Base-by-base conservation (phyloP, 2,888 invertebrate genomes). In the Pristionchus japonicus region DNA sequence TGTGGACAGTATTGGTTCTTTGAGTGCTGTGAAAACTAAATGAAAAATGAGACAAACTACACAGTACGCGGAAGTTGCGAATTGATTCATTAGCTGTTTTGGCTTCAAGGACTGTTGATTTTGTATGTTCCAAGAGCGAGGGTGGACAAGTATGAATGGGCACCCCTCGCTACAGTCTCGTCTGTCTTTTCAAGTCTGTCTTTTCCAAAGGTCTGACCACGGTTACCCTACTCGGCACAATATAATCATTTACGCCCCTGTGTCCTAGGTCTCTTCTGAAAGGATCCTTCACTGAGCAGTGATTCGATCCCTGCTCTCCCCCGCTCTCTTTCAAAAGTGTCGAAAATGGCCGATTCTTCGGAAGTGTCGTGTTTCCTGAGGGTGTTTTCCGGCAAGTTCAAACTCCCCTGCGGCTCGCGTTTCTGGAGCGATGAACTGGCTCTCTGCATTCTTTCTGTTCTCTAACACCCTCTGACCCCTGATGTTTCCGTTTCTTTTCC, bases 291-390 rank as follows among this genome's bases (percentile, higher is more conserved):
- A n/a, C n/a, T n/a, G n/a, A n/a, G n/a, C n/a, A n/a, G n/a, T n/a
- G n/a, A 52, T 20, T 52, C 52, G 52, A 52, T 23, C 20, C 3
- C 20, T 6, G 47, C 47, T 9, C 52, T 7, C 67, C 31, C 67
- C 3, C 34, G 3, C 34, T 31, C 27, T 67, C 67, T 67, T 67
- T 67, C 31, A 67, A 34, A 67, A 17, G 9, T 13, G 11, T 9
- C 11, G 67, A 15, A 34, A 15, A 34, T 6, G 31, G 31, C 67
- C 27, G 31, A 13, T 34, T 67, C 31, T 34, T 67, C 67, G 67
- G 67, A 67, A 34, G 67, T 67, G 67, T 67, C 67, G 67, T 17
- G 27, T 67, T 67, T 67, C 67, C 67, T n/a, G 52, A 52, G 52
- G 52, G 52, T 52, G 52, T 20, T 52, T 47, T 1, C 1, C 20